A percentile compares a stretch with the other conserved stretches of the same genome.
Conservation (phyloP, 2,797 vertebrate genomes). For the Thamnophis elegans region DNA sequence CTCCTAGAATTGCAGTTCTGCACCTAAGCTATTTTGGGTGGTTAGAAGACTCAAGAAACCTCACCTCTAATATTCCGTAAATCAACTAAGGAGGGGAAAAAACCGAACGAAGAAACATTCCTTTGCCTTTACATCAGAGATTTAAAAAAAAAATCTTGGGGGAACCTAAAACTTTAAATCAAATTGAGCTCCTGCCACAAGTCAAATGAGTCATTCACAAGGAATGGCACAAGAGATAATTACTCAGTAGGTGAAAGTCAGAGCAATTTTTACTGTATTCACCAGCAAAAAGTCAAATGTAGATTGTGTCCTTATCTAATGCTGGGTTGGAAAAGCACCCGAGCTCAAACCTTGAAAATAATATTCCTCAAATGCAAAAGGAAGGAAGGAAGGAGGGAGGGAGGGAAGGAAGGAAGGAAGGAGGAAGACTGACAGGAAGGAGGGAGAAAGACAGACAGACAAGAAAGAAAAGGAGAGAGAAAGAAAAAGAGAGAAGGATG, state of each 20-base stretch:
- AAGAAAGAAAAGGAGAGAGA: no score
- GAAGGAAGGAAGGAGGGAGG: background rate
- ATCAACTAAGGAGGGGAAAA: background rate
- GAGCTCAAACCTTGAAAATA: background rate
- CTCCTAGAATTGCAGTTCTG: background rate
- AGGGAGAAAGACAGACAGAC: no score
- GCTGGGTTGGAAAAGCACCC: fast-evolving
- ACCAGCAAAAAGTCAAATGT: background rate
- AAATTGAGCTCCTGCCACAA: slow-evolving; percentile 7
- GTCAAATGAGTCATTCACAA: background rate
- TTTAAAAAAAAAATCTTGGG: fast-evolving
- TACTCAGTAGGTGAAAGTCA: slow-evolving; percentile 23
- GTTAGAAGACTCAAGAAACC: background rate
- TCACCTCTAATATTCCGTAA: background rate
- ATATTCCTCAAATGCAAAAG: no score
- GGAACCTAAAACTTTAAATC: background rate
- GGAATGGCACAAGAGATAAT: background rate
- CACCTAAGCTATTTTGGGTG: slow-evolving; percentile 4
- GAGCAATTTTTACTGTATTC: background rate
- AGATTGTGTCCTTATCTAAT: background rate
- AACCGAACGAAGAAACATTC: background rate
- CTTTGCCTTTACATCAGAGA: fast-evolving
- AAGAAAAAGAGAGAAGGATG: no score
- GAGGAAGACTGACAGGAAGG: no score
- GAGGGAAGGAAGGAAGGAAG: no score